A percentile compares a stretch with the other conserved stretches of the same genome.
phyloP scores from a whole-genome alignment of 2,797 vertebrate species.

The Molossus molossus region DNA sequence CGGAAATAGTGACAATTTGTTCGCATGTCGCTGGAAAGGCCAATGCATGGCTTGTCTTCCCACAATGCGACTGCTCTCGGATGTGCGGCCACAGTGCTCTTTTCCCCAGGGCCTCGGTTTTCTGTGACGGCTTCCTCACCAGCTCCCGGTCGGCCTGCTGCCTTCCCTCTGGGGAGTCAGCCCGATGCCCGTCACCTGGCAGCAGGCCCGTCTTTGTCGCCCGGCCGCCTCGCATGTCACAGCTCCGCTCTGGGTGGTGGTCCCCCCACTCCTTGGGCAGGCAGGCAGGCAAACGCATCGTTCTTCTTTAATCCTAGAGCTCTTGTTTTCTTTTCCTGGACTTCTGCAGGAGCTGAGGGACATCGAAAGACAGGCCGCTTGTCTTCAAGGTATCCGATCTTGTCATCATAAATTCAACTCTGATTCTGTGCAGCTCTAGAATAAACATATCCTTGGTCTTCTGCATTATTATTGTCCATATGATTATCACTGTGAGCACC shows the following conservation, averaged over 20 bases:
- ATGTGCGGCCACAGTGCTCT: accelerated
- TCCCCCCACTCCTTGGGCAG: background rate
- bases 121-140: background rate
- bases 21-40: background rate
- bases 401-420: background rate
- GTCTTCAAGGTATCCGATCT: background rate
- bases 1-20: background rate
- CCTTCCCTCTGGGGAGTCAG: background rate
- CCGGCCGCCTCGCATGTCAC: background rate
- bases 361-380: background rate
- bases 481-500: background rate
- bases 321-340: background rate
- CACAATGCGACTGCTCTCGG: background rate
- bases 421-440: background rate
- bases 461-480: background rate
- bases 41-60: background rate
- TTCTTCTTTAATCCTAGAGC: background rate
- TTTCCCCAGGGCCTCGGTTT: background rate
- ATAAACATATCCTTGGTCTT: background rate
- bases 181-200: background rate
- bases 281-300: accelerated
- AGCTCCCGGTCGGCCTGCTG: background rate
- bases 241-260: accelerated
- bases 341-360: background rate
- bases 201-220: background rate